Conservation (phyloP, 1,140 invertebrate genomes). For the Leptonema lineaticorne region DNA sequence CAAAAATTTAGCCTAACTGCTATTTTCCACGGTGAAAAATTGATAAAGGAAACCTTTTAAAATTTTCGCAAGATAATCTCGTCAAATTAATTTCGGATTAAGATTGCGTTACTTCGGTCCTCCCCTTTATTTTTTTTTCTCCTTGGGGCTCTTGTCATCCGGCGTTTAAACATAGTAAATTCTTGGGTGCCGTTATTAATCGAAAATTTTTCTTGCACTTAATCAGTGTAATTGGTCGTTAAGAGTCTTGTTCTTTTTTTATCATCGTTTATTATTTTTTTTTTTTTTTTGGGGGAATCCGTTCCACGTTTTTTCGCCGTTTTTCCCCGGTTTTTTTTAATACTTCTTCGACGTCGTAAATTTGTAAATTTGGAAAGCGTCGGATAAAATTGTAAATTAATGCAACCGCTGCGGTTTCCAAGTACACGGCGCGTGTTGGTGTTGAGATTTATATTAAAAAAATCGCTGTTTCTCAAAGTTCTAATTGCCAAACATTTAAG, state of each 20-base stretch:
- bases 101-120: not conserved
- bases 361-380: not conserved
- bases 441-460: too few species aligned
- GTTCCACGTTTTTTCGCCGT: too few species aligned
- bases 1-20: too few species aligned
- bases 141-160: too few species aligned
- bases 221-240: not conserved
- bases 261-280: too few species aligned
- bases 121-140: too few species aligned
- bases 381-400: conserved; percentile 11
- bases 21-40: not conserved
- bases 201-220: not conserved
- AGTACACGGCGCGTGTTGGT: too few species aligned
- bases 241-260: not conserved
- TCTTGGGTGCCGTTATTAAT: not conserved
- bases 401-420: too few species aligned
- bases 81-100: not conserved
- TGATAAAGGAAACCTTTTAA: not conserved
- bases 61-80: not conserved
- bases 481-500: too few species aligned
- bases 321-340: not conserved
- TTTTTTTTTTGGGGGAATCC: too few species aligned
- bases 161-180: too few species aligned
- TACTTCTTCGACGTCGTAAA: not conserved
- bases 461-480: too few species aligned